Base-by-base conservation (phyloP, 2,113 vertebrate genomes). In the Esox niger region DNA sequence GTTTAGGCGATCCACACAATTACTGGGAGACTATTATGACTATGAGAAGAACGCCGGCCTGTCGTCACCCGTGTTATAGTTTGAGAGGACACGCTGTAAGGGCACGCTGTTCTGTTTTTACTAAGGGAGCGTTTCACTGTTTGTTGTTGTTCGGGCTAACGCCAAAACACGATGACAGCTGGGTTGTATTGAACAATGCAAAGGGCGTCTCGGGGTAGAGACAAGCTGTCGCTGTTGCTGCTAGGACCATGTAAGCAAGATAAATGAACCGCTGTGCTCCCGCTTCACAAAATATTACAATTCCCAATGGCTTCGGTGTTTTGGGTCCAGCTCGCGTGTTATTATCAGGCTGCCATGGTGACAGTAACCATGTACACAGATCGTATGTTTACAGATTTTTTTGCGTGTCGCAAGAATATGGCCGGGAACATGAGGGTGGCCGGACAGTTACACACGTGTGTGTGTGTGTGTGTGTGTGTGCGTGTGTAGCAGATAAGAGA, bases 301-400 rank as follows among this genome's bases (percentile, higher is more conserved):
- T 91, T 92, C 90, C 88, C 89, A 83, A 91, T 88, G 88, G 91
- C 74, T 89, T 81, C 81, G 91, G 92, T 25, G 93, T 96, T 94
- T 93, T 90, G 93, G 92, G 90, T 84, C 81, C 65, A 88, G 82
- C 70, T 74, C 71, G 77, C 82, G 89, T 84, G 84, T 88, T 97
- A 94, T 97, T 95, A 93, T 93, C 90, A 80, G 77, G 92, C 93
- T 94, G 89, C 93, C 88, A 94, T 96, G 94, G 96, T 84, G 90
- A 98, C 94, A 2, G 95, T 98, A 89, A 95, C 95, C 92, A 96
- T 80, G 93, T 82, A 86, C 83, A 88, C 83, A n/a, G n/a, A n/a
- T n/a, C n/a, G n/a, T n/a, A 78, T 97, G 95, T 97, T 96, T 95
- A 94, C 93, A 89, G 72, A 94, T 91, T 92, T 92, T 93, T 95